These are phyloP conservation scores for Cheilosia impressa DNA, from an alignment of 2,888 invertebrate genomes.

Conservation along the genomic window DNA sequence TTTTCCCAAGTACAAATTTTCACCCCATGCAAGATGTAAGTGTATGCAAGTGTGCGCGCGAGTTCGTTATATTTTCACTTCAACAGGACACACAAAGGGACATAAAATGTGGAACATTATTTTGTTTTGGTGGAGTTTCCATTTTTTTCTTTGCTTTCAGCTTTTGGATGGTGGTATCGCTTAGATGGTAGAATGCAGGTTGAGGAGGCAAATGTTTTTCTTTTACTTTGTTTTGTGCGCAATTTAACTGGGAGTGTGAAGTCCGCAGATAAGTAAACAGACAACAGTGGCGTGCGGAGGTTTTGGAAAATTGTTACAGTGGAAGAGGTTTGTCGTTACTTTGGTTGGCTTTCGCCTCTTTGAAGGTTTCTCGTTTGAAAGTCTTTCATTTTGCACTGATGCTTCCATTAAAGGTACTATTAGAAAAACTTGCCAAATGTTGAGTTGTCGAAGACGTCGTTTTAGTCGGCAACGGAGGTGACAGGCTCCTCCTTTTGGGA, in stretches of 20 bases:
- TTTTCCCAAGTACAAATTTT: slow-evolving; percentile 48
- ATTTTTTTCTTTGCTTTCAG: not conserved
- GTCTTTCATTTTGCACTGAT: too few species aligned
- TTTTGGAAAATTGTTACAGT: not conserved
- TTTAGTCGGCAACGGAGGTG: too few species aligned
- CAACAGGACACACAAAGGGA: slow-evolving; percentile 46
- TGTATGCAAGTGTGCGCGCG: slow-evolving; percentile 35
- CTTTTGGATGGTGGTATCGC: slow-evolving; percentile 17
- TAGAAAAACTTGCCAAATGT: too few species aligned
- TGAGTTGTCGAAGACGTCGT: too few species aligned
- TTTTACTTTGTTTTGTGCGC: slow-evolving; percentile 24
- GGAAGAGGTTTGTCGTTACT: not conserved
- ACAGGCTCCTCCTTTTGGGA: too few species aligned
- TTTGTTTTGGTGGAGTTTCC: slow-evolving; percentile 47
- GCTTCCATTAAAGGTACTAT: too few species aligned
- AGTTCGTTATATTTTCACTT: slow-evolving; percentile 29
- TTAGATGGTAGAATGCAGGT: slow-evolving; percentile 40
- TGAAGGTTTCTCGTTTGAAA: too few species aligned
- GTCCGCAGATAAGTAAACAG: not conserved
- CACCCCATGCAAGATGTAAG: slow-evolving; percentile 38
- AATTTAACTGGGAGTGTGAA: slow-evolving; percentile 54
- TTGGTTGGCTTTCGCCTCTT: too few species aligned
- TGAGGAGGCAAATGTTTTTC: slow-evolving; percentile 19
- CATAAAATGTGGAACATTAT: slow-evolving; percentile 61
- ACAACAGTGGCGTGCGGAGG: slow-evolving; percentile 47